Percentiles rank a stretch among this genome's conserved stretches.
Evolutionary conservation across 1,140 invertebrate species (phyloP).

Genomic region (Diabrotica undecimpunctata): DNA sequence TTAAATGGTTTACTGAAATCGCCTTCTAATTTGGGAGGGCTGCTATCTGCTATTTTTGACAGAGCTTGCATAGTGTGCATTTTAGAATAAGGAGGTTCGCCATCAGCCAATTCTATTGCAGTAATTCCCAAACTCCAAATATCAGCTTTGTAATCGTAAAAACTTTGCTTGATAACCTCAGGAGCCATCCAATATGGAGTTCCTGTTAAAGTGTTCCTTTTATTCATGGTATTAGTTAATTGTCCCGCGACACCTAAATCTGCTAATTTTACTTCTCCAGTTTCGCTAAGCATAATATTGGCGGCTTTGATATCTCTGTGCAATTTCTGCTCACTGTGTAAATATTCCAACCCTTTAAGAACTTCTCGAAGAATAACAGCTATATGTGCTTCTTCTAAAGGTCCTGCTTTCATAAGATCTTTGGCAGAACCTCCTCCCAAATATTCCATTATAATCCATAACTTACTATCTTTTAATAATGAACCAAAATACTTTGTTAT

Average conservation of each 20-base stretch:
- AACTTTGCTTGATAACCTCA: constrained; percentile 98
- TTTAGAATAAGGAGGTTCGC: constrained; percentile 98
- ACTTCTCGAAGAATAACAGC: constrained; percentile 97
- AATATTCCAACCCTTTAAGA: constrained; percentile 97
- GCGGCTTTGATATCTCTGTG: constrained; percentile 99
- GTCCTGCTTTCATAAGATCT: constrained; percentile 98
- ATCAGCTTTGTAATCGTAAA: constrained; percentile 98
- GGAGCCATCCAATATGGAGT: constrained; percentile 99
- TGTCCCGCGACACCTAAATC: constrained; percentile 94
- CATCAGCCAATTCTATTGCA: constrained; percentile 98
- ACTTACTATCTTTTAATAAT: constrained; percentile 83
- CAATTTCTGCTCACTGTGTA: constrained; percentile 96
- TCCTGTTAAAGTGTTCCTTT: constrained; percentile 98
- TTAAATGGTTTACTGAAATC: constrained; percentile 97
- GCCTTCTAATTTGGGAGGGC: constrained; percentile 95
- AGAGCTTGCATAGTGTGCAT: constrained; percentile 98
- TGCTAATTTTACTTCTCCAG: constrained; percentile 98
- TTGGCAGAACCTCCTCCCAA: constrained; percentile 95
- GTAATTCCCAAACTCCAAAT: constrained; percentile 99
- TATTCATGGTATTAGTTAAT: constrained; percentile 97
- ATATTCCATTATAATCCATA: constrained; percentile 99
- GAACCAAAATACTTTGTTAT: constrained; percentile 5
- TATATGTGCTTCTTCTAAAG: constrained; percentile 98
- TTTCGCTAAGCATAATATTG: constrained; percentile 95
- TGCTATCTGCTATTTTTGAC: constrained; percentile 99